Conservation (phyloP, 1,140 invertebrate genomes). For the Eueides isabella region DNA sequence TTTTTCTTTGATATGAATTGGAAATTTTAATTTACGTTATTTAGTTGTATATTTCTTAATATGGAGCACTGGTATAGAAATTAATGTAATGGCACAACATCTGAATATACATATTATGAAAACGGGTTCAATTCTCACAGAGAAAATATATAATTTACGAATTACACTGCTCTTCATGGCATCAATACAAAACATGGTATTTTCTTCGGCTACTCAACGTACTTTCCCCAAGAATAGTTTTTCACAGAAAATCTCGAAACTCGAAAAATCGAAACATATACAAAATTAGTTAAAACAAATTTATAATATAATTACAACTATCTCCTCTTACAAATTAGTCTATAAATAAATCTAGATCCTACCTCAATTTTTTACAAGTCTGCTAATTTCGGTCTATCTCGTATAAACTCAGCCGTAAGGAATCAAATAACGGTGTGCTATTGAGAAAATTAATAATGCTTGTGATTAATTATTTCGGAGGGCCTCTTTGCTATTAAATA, state of each 20-base stretch:
- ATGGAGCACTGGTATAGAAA: too few relatives aligned
- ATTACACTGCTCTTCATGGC: too few relatives aligned
- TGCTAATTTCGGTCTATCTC: background rate
- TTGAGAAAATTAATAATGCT: slow-evolving; percentile 29
- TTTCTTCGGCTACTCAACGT: too few relatives aligned
- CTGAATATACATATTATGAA: too few relatives aligned
- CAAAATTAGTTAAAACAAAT: background rate
- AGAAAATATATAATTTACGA: too few relatives aligned
- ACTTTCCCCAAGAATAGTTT: too few relatives aligned
- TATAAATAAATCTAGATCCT: background rate
- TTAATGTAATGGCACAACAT: too few relatives aligned
- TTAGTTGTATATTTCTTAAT: background rate
- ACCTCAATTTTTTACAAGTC: too few relatives aligned
- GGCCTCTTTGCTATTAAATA: slow-evolving; percentile 21
- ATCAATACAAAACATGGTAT: too few relatives aligned
- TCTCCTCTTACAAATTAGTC: background rate
- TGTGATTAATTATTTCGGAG: slow-evolving; percentile 23
- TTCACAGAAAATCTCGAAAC: background rate
- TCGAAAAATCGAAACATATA: background rate
- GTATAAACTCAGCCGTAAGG: background rate
- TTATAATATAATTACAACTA: background rate
- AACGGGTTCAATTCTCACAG: too few relatives aligned
- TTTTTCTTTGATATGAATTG: background rate
- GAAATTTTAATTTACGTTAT: background rate
- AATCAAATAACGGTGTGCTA: background rate